Evolutionary conservation across 1,140 invertebrate species (phyloP).

Genomic region (Drosophila nannoptera): DNA sequence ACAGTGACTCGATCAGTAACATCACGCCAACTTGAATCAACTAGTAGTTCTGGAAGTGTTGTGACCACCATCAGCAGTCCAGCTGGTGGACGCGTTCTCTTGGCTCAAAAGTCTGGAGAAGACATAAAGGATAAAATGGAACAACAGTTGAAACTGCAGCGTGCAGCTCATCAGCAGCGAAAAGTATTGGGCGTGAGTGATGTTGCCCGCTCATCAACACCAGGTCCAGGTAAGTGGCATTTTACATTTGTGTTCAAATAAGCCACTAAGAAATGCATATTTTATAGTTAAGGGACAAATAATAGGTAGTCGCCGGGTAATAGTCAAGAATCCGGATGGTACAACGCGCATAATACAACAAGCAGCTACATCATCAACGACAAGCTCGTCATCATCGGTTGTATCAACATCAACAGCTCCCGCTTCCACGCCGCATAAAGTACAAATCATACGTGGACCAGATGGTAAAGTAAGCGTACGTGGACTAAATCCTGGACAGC

Average conservation of each 20-base stretch:
- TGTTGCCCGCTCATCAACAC: constrained; percentile 44
- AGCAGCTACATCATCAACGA: constrained; percentile 72
- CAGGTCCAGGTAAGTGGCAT: constrained; percentile 59
- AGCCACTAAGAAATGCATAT: not conserved
- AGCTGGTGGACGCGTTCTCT: constrained; percentile 59
- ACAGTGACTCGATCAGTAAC: constrained; percentile 84
- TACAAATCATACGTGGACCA: constrained; percentile 93
- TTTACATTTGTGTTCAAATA: not conserved
- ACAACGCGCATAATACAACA: constrained; percentile 86
- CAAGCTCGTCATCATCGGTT: constrained; percentile 37
- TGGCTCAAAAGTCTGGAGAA: constrained; percentile 79
- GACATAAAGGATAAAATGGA: constrained; percentile 96
- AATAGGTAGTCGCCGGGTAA: constrained; percentile 81
- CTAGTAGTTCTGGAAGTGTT: constrained; percentile 16
- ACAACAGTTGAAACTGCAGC: constrained; percentile 90
- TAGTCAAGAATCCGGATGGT: constrained; percentile 90
- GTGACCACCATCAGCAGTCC: constrained; percentile 30
- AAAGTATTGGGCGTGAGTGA: constrained; percentile 80
- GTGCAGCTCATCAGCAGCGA: constrained; percentile 89
- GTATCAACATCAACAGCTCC: constrained; percentile 67
- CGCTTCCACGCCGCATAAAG: constrained; percentile 85
- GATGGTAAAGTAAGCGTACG: constrained; percentile 95
- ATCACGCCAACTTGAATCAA: constrained; percentile 68
- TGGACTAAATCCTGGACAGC: constrained; percentile 95
- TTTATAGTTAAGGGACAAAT: constrained; percentile 66